Conservation (phyloP, 2,888 invertebrate genomes). For the Trissolcus brochymenae region DNA sequence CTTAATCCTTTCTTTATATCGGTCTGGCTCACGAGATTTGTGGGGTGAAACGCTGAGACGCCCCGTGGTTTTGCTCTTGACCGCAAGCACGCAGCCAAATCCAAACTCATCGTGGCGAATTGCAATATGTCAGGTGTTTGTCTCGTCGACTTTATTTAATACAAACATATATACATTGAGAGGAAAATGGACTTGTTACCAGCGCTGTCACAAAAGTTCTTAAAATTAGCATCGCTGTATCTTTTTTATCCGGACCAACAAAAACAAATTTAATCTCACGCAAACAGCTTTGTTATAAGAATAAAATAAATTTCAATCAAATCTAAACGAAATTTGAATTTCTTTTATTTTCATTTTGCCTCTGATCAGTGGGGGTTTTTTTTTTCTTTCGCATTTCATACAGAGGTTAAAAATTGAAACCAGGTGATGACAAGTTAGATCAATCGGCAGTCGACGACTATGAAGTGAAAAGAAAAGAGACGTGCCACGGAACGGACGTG, state of each 20-base stretch:
- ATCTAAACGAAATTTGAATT: too few relatives aligned
- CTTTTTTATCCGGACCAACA: too few relatives aligned
- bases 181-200: slow-evolving; percentile 19
- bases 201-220: slow-evolving; percentile 9
- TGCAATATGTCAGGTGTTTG: slow-evolving; percentile 32
- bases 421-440: too few relatives aligned
- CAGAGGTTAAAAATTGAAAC: not conserved
- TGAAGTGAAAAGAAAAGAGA: slow-evolving; percentile 13
- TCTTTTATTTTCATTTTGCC: too few relatives aligned
- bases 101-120: slow-evolving; percentile 29
- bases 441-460: slow-evolving; percentile 1
- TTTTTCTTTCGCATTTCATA: not conserved
- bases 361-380: too few relatives aligned
- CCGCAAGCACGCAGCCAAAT: slow-evolving; percentile 38
- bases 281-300: too few relatives aligned
- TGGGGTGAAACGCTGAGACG: slow-evolving; percentile 58
- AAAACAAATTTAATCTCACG: too few relatives aligned
- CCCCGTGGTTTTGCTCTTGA: slow-evolving; percentile 66
- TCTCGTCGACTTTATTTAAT: slow-evolving; percentile 31
- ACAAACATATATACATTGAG: slow-evolving; percentile 22
- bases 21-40: slow-evolving; percentile 66
- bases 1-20: slow-evolving; percentile 70
- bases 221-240: too few relatives aligned
- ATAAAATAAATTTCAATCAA: too few relatives aligned
- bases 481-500: slow-evolving; percentile 28